Conservation (phyloP, 2,113 vertebrate genomes). For the Benitochromis conjunctus region DNA sequence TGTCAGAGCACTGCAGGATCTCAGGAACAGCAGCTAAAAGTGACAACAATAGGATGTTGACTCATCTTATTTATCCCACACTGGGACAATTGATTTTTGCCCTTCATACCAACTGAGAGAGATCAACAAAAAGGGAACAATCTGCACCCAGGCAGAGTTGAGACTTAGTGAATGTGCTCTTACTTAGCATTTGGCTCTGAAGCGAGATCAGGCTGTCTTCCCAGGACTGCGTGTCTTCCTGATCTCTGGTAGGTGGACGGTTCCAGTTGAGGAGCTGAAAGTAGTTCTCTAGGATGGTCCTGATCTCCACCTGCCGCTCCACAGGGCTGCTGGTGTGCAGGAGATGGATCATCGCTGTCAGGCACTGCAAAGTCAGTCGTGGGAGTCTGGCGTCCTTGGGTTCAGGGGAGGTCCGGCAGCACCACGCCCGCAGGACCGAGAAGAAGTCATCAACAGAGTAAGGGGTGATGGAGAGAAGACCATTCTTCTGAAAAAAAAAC, state of each 20-base stretch:
- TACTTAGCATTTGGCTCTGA: constrained; percentile 90
- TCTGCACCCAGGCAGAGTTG: background rate
- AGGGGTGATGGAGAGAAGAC: constrained; percentile 78
- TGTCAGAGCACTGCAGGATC: constrained; percentile 90
- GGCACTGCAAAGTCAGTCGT: constrained; percentile 67
- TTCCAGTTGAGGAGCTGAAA: constrained; percentile 90
- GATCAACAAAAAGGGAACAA: background rate
- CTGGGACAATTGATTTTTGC: background rate
- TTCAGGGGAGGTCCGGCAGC: constrained; percentile 15
- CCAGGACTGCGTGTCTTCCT: constrained; percentile 55
- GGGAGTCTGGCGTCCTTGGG: constrained; percentile 59
- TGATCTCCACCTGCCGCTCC: constrained; percentile 80
- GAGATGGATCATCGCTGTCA: constrained; percentile 84
- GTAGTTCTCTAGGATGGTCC: constrained; percentile 82
- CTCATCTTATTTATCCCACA: background rate
- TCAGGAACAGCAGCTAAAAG: constrained; percentile 83
- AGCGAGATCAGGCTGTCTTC: constrained; percentile 80
- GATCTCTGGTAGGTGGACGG: constrained; percentile 56
- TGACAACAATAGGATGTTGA: background rate
- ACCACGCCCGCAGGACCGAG: constrained; percentile 76
- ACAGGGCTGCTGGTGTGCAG: constrained; percentile 82
- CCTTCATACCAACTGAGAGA: background rate
- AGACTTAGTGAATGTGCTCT: constrained; percentile 12
- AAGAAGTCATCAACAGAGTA: constrained; percentile 81
- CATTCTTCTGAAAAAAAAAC: constrained; percentile 81